phyloP scores from a whole-genome alignment of 2,888 invertebrate species.

The Zhuqinia jingwanae region DNA sequence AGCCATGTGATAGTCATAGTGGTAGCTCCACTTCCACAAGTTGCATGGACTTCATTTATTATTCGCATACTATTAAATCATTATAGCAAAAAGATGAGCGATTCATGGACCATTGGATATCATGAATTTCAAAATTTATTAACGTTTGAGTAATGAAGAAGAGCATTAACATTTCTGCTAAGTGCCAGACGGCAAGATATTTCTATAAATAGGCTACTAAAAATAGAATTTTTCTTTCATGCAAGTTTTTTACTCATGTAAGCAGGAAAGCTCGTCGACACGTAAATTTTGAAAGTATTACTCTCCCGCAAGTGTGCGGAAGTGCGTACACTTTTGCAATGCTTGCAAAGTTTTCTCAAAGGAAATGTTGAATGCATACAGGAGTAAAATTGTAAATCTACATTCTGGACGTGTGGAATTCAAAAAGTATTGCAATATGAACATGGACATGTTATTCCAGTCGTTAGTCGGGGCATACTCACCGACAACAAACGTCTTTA shows the following conservation, averaged over 20 bases:
- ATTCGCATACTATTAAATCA: background rate
- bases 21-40: no score
- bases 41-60: background rate
- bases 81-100: conserved; percentile 27
- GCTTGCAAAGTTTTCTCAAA: conserved; percentile 14
- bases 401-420: background rate
- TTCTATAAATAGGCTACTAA: conserved; percentile 69
- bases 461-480: no score
- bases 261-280: background rate
- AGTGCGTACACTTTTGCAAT: conserved; percentile 1
- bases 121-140: conserved; percentile 8
- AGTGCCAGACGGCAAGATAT: no score
- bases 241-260: background rate
- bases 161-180: conserved; percentile 6
- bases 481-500: no score
- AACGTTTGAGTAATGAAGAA: background rate
- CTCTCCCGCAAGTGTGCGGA: no score
- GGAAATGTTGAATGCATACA: no score
- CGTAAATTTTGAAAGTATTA: background rate
- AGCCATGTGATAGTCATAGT: no score
- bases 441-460: background rate
- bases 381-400: background rate
- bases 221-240: conserved; percentile 57
- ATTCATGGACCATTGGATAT: conserved; percentile 21
- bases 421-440: no score